phyloP scores from a whole-genome alignment of 2,888 invertebrate genomes.

The Meiosimyza decipiens region DNA sequence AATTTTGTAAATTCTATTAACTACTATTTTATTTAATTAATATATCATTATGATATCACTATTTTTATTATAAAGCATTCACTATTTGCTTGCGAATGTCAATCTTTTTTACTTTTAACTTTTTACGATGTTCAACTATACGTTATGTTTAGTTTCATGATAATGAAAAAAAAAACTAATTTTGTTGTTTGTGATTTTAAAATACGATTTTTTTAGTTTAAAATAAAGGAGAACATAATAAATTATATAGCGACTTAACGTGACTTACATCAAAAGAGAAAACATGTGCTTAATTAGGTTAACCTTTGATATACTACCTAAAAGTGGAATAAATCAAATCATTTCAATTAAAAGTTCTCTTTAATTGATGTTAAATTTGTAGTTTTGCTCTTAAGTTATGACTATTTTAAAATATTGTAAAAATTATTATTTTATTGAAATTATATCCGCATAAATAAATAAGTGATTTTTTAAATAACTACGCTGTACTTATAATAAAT shows the following conservation, averaged over 20 bases:
- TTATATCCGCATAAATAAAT: slow-evolving; percentile 13
- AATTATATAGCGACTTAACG: neutral
- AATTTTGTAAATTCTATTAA: slow-evolving; percentile 21
- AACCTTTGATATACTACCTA: too few species aligned
- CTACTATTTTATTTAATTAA: slow-evolving; percentile 4
- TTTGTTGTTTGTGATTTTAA: slow-evolving; percentile 44
- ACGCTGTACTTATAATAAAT: slow-evolving; percentile 27
- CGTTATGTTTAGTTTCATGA: slow-evolving; percentile 24
- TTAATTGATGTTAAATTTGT: too few species aligned
- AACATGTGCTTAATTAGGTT: slow-evolving; percentile 7
- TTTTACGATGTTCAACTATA: neutral
- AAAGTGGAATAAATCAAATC: too few species aligned
- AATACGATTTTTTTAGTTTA: slow-evolving; percentile 40
- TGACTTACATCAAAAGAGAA: neutral
- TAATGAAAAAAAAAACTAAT: slow-evolving; percentile 35
- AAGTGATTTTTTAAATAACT: too few species aligned
- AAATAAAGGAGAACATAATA: slow-evolving; percentile 5
- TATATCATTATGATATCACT: neutral
- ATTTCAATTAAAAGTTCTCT: too few species aligned
- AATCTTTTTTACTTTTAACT: neutral
- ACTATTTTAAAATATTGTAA: neutral
- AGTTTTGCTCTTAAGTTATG: slow-evolving; percentile 7
- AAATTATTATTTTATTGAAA: slow-evolving; percentile 6
- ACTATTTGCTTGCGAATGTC: too few species aligned
- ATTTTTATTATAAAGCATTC: neutral